These are phyloP conservation scores for Grammomys surdaster DNA, from an alignment of 2,113 vertebrate species.

Conservation along the genomic window DNA sequence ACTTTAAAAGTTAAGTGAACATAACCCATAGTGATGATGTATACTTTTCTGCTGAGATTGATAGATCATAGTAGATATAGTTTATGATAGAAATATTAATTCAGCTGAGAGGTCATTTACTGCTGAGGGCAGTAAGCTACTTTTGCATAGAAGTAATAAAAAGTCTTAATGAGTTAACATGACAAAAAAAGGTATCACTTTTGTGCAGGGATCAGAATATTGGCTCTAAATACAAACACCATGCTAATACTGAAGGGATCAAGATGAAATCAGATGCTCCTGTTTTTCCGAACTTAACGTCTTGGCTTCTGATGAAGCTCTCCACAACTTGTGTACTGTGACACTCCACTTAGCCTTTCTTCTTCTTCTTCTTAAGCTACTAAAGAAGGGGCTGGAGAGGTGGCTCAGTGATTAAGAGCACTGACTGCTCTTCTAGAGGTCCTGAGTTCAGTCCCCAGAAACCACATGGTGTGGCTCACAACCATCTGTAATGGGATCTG, in stretches of 20 bases:
- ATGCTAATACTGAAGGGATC: conserved; percentile 35
- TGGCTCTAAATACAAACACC: conserved; percentile 44
- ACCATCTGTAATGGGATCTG: too few relatives aligned
- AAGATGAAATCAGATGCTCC: conserved; percentile 35
- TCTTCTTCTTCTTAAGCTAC: conserved; percentile 15
- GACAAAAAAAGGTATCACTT: conserved; percentile 55
- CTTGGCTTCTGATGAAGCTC: background rate
- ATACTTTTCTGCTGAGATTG: background rate
- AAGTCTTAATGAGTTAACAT: background rate
- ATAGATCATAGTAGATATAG: background rate
- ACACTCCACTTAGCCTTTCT: background rate
- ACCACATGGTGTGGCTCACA: too few relatives aligned
- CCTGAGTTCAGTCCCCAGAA: too few relatives aligned
- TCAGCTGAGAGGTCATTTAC: background rate
- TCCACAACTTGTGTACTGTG: background rate
- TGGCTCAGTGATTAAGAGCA: too few relatives aligned
- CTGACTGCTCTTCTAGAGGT: too few relatives aligned
- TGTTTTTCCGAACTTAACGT: conserved; percentile 30
- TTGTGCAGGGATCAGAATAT: conserved; percentile 21
- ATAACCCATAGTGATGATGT: background rate
- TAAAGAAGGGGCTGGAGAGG: background rate
- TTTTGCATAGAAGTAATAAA: conserved; percentile 18
- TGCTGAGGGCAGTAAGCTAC: background rate
- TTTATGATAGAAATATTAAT: background rate
- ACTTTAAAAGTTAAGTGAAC: background rate